These are phyloP conservation scores for Puma concolor DNA, from an alignment of 2,113 vertebrate species.

Conservation along the genomic window DNA sequence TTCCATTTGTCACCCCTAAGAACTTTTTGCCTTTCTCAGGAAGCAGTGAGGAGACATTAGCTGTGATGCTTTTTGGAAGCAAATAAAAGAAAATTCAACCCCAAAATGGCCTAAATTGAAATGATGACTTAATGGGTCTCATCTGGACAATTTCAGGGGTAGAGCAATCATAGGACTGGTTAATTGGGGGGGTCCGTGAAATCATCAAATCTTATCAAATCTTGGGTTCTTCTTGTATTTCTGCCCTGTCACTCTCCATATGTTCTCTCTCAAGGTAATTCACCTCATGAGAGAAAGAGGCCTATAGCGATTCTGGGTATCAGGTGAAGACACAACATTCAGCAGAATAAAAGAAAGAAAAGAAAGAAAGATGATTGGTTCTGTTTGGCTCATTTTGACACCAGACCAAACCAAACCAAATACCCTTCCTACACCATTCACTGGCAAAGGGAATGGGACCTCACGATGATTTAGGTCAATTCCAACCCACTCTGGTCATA, in stretches of 20 bases:
- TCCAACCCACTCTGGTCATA: too few relatives aligned
- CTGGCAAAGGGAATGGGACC: background rate
- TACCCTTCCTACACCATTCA: background rate
- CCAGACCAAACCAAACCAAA: background rate
- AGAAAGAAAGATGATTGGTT: background rate
- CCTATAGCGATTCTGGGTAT: background rate
- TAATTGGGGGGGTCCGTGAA: background rate
- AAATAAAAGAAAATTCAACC: background rate
- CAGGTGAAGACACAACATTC: background rate
- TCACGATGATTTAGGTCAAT: background rate
- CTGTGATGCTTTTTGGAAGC: background rate
- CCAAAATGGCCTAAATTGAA: constrained; percentile 8
- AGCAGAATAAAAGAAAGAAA: background rate
- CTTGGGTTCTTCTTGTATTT: background rate
- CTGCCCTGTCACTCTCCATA: background rate
- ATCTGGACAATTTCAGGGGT: background rate
- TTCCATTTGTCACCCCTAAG: constrained; percentile 44
- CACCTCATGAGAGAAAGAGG: background rate
- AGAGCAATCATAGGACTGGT: background rate
- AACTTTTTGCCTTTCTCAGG: background rate
- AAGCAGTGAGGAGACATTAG: background rate
- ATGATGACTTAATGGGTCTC: background rate
- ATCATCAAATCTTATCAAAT: background rate
- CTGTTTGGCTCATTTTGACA: background rate
- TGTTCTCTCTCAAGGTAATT: background rate